phyloP scores from a whole-genome alignment of 2,113 vertebrate genomes.

The Rhynchomys soricoides region DNA sequence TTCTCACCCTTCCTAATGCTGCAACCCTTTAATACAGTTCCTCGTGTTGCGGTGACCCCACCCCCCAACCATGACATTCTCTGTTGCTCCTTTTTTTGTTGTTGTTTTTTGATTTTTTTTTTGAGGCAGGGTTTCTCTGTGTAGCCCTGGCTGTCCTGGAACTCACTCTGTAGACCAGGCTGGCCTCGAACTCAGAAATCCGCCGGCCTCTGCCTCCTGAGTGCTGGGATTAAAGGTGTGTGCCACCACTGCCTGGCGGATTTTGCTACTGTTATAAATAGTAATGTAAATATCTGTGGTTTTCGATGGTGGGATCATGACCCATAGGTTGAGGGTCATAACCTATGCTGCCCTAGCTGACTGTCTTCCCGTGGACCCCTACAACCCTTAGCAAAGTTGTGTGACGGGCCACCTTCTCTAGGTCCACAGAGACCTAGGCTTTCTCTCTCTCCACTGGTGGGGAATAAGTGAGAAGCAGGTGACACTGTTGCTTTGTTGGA shows the following conservation, averaged over 20 bases:
- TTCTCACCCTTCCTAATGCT: background rate
- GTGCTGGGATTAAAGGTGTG: too few species aligned
- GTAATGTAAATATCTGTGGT: background rate
- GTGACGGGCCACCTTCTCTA: fast-evolving
- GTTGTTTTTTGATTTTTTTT: too few species aligned
- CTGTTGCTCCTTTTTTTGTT: background rate
- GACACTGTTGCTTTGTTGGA: fast-evolving
- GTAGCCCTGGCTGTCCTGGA: too few species aligned
- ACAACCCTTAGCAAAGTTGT: fast-evolving
- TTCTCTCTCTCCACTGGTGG: background rate
- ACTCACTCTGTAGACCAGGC: too few species aligned
- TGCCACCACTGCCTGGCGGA: too few species aligned
- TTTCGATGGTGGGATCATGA: background rate
- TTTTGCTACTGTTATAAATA: background rate
- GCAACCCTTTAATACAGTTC: background rate
- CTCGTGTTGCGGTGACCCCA: background rate
- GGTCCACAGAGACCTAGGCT: fast-evolving
- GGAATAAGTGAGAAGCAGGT: background rate
- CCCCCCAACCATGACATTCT: background rate
- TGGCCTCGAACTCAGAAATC: too few species aligned
- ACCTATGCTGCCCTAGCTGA: too few species aligned
- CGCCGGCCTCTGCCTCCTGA: too few species aligned
- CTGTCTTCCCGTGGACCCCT: fast-evolving
- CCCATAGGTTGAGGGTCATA: background rate
- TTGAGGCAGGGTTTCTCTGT: too few species aligned